Evolutionary conservation across 2,888 invertebrate genomes (phyloP), one percentile per base, ranked within the genome.

Genomic region (Oxycera nigricornis): DNA sequence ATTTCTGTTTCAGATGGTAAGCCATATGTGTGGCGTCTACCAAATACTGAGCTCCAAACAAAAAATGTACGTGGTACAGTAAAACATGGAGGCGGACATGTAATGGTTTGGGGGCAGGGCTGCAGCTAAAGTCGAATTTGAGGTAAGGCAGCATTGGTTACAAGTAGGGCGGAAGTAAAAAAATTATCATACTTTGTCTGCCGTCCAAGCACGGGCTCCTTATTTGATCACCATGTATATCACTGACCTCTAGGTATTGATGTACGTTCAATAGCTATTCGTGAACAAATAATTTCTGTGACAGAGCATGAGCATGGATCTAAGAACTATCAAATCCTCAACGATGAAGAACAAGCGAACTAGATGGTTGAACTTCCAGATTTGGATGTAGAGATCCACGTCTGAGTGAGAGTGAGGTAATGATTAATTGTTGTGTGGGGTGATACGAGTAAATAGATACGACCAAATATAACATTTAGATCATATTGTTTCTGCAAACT

Each of bases 161-260:
- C n/a, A n/a, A n/a, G n/a, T n/a, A n/a, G n/a, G n/a, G n/a, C n/a
- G n/a, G n/a, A 46, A 46, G 46, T 46, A 46, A 46, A 46, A 46
- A 46, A 46, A 7, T 46, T 11, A 46, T 46, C 46, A 46, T 46
- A 46, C 11, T 46, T 46, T 14, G 17, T 46, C 46, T 46, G 46
- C 46, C 14, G n/a, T 46, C 46, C n/a, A 46, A 46, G 46, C 46
- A 46, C 46, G 46, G 46, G 46, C 46, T 46, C 46, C 46, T 46
- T 2, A 46, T 3, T 46, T 2, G 17, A 46, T 46, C 46, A 46
- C 46, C 46, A 46, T 35, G n/a, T n/a, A 35, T 35, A 35, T 35
- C 6, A 35, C 35, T 35, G 35, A 11, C 4, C 46, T 46, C 46
- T 46, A 7, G 46, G 46, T 46, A 46, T 14, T 46, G 46, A 46